Percentiles rank a stretch among this genome's conserved stretches.
Evolutionary conservation across 2,888 invertebrate species (phyloP).

Genomic region (Sarcophaga caerulescens): DNA sequence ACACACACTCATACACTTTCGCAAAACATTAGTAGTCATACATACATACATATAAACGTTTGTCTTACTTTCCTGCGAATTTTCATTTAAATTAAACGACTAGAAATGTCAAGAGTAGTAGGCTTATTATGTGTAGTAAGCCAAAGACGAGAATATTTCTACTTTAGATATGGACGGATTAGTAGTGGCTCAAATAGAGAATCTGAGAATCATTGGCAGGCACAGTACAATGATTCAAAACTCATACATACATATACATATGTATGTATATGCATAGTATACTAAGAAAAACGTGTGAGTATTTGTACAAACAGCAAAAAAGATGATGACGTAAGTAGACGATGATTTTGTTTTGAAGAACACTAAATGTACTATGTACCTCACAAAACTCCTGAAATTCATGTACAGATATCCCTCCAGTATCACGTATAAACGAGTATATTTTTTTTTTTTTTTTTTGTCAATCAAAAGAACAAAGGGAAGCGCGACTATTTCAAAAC

Average conservation of each 20-base stretch:
- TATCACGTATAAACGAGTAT: background rate
- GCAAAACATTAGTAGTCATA: background rate
- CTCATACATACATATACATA: background rate
- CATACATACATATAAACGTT: no score
- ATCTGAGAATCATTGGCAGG: constrained; percentile 38
- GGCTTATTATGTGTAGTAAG: constrained; percentile 29
- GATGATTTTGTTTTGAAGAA: constrained; percentile 35
- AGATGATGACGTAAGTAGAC: constrained; percentile 44
- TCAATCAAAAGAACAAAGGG: no score
- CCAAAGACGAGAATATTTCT: constrained; percentile 37
- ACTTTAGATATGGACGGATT: background rate
- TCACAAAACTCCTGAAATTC: constrained; percentile 13
- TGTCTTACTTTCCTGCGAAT: constrained; percentile 26
- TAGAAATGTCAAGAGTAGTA: constrained; percentile 51
- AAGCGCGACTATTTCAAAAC: no score
- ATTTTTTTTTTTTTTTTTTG: no score
- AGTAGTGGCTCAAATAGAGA: constrained; percentile 12
- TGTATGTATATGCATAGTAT: no score
- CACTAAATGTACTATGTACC: constrained; percentile 49
- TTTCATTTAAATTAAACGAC: constrained; percentile 59
- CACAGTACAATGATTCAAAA: constrained; percentile 26
- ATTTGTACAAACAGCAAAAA: background rate
- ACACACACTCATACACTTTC: background rate
- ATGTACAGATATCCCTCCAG: background rate
- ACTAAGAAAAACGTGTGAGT: background rate